Evolutionary conservation across 2,797 vertebrate genomes (phyloP).

Genomic region (Pogoniulus pusillus): DNA sequence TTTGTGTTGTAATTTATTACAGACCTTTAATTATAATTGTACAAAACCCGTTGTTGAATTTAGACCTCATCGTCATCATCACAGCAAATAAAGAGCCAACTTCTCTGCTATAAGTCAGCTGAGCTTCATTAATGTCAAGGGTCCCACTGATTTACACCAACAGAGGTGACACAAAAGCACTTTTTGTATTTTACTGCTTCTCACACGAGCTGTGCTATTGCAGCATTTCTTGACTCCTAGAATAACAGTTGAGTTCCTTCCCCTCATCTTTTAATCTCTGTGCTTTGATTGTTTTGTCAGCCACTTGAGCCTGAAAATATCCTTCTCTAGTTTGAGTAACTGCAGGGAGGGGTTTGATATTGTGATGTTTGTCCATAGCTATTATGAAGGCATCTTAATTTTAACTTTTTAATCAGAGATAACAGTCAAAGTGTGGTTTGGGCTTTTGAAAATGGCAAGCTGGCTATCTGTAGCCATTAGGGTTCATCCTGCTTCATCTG

Average conservation of each 20-base stretch:
- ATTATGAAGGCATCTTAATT: constrained; percentile 27
- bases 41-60: not conserved
- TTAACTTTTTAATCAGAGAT: constrained; percentile 28
- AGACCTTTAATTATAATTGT: constrained; percentile 23
- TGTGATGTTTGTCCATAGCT: constrained; percentile 12
- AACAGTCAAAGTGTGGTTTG: not conserved
- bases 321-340: not conserved
- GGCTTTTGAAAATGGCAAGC: not conserved
- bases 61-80: not conserved
- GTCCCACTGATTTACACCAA: not conserved
- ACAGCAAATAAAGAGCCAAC: not conserved
- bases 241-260: not conserved
- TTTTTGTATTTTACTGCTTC: constrained; percentile 1
- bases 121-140: constrained; percentile 23
- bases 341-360: constrained; percentile 1
- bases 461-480: not conserved
- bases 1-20: not conserved
- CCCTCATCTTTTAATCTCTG: not conserved
- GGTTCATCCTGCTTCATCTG: no score
- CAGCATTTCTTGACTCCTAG: not conserved
- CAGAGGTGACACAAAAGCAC: not conserved
- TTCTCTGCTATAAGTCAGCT: not conserved
- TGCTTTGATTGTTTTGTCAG: not conserved
- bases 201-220: not conserved
- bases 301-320: constrained; percentile 16